Evolutionary conservation across 2,888 invertebrate genomes (phyloP).

Genomic region (Ellobium chinense): DNA sequence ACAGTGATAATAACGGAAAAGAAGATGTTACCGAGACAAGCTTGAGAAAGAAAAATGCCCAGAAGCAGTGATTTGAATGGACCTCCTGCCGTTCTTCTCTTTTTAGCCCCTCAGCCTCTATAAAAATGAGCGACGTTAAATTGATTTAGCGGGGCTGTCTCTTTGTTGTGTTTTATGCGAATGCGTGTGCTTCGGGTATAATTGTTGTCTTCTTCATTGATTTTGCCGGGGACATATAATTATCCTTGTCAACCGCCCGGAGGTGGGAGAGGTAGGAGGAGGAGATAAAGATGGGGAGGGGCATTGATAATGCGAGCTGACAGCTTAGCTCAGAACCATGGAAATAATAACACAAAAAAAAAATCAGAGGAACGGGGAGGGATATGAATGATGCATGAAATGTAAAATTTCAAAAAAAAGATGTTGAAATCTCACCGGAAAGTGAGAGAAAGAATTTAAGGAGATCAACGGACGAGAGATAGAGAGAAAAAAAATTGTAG

Average conservation of each 20-base stretch:
- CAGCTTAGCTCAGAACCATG: too few species aligned
- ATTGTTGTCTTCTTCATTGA: slow-evolving; percentile 21
- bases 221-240: slow-evolving; percentile 2
- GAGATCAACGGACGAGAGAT: too few species aligned
- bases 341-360: too few species aligned
- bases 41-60: background rate
- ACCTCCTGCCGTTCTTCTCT: background rate
- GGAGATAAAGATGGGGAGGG: too few species aligned
- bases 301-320: too few species aligned
- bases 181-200: background rate
- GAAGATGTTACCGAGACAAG: background rate
- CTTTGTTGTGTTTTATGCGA: background rate
- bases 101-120: background rate
- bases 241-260: background rate
- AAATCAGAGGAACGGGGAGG: too few species aligned
- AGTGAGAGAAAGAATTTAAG: too few species aligned
- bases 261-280: too few species aligned
- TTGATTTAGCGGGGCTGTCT: background rate
- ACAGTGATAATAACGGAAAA: background rate
- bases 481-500: too few species aligned
- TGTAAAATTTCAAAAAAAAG: too few species aligned
- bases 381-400: too few species aligned
- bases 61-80: background rate
- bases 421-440: too few species aligned
- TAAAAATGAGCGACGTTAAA: background rate